Evolutionary conservation across 2,113 vertebrate species (phyloP).

Genomic region (Epinephelus lanceolatus): DNA sequence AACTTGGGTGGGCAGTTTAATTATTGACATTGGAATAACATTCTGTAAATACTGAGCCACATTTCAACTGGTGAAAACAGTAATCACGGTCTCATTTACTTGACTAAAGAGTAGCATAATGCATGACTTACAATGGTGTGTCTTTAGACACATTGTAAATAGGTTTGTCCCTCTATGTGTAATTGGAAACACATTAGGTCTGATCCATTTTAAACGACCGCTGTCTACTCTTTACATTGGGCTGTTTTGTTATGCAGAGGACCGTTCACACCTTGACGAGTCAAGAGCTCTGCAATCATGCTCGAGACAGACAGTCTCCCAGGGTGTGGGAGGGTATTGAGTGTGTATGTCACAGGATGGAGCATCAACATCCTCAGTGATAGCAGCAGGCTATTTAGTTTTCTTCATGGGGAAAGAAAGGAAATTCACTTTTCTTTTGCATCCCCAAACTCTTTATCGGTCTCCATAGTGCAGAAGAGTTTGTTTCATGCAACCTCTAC

Average conservation of each 20-base stretch:
- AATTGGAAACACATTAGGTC: conserved; percentile 64
- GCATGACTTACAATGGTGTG: conserved; percentile 9
- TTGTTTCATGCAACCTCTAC: conserved; percentile 6
- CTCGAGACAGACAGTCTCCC: conserved; percentile 56
- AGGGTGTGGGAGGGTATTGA: conserved; percentile 2
- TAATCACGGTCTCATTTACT: conserved; percentile 37
- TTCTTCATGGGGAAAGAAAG: background rate
- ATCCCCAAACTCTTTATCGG: conserved; percentile 17
- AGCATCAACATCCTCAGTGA: background rate
- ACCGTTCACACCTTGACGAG: conserved; percentile 73
- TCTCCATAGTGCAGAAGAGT: background rate
- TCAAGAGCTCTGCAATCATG: conserved; percentile 49
- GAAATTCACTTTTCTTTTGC: conserved; percentile 14
- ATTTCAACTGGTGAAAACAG: conserved; percentile 12
- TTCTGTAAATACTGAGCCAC: background rate
- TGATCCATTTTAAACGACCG: conserved; percentile 60
- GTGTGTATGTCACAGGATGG: conserved; percentile 2
- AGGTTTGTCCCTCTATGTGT: conserved; percentile 39
- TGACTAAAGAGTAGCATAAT: conserved; percentile 25
- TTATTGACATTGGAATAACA: conserved; percentile 32
- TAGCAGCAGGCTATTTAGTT: background rate
- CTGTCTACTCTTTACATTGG: conserved; percentile 47
- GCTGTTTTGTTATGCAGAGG: conserved; percentile 79
- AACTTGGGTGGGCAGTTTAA: conserved; percentile 33
- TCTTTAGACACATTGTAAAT: conserved; percentile 48